Base-by-base conservation (phyloP, 2,797 vertebrate genomes). In the Enteromius argenteus region DNA sequence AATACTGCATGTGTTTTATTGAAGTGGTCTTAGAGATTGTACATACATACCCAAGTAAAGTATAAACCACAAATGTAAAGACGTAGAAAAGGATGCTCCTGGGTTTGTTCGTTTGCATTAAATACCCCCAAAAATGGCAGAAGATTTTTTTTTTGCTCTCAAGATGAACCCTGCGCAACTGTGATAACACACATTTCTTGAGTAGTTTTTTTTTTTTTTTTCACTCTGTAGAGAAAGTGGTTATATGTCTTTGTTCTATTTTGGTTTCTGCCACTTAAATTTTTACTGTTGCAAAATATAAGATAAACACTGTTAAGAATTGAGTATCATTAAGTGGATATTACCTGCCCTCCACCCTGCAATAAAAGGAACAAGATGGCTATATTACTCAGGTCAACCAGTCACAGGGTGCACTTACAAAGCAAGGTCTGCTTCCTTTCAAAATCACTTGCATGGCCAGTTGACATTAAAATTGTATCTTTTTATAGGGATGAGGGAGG, bases 31-130 rank as follows among this genome's bases (percentile, higher is more conserved):
- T 84, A 84, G 89, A 88, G 83, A 87, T 86, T 88, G 46, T 85
- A 60, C 23, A 84, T 56, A 79, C 68, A 66, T 68, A 83, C 7
- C 30, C 5, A 81, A 77, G 62, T 86, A 88, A 81, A 77, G 53
- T 86, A 88, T 79, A 85, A 62, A 90, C 86, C 68, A 86, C 58
- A 81, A 84, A 89, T 80, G 90, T 88, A 87, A 67, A 84, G 51
- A 80, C 39, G 23, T 76, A 81, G 67, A 71, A 73, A 81, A 5
- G 53, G 66, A 85, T 79, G 49, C 32, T 66, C 30, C 35, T 62
- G 87, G 84, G 87, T 90, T 84, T 91, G 89, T 92, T 87, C 30
- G 67, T 93, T 92, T 92, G 62, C 89, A 92, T 92, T 93, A 92
- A 93, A 92, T 53, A 85, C 73, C 79, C 46, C 58, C 7, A 68